Evolutionary conservation across 2,888 invertebrate species (phyloP).

Genomic region (Ischnus inquisitorius): DNA sequence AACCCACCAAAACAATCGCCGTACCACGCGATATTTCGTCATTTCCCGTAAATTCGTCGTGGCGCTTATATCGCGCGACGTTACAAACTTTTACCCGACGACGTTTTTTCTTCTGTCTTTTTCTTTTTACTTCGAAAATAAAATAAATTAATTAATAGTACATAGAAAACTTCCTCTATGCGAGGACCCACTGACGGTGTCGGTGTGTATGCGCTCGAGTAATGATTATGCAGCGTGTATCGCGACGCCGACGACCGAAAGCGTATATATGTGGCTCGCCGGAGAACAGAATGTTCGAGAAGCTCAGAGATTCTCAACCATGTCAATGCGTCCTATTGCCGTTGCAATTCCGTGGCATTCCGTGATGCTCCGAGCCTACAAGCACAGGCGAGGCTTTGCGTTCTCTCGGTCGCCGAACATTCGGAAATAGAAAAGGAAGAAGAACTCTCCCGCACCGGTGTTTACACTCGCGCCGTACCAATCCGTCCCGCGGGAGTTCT

Average conservation of each 20-base stretch:
- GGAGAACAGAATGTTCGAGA: conserved; percentile 46
- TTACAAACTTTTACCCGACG: neutral
- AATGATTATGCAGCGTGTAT: conserved; percentile 17
- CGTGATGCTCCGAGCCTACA: neutral
- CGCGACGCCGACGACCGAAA: neutral
- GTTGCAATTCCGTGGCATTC: neutral
- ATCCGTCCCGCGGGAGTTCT: neutral
- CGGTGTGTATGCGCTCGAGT: neutral
- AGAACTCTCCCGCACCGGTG: neutral
- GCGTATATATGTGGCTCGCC: neutral
- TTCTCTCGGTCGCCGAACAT: neutral
- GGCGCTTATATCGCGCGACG: neutral
- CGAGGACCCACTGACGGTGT: neutral
- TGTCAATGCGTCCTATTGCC: neutral
- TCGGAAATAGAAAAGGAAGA: conserved; percentile 11
- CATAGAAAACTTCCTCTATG: neutral
- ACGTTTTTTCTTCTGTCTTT: neutral
- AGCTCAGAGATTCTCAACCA: conserved; percentile 57
- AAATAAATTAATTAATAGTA: neutral
- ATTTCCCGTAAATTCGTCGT: conserved; percentile 52
- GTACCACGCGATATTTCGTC: conserved; percentile 69
- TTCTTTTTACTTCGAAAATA: neutral
- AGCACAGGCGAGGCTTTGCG: neutral
- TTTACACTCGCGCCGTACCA: neutral
- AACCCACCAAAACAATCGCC: conserved; percentile 62